These are phyloP conservation scores for Eremobia ochroleuca DNA, from an alignment of 2,888 invertebrate genomes.

Conservation along the genomic window DNA sequence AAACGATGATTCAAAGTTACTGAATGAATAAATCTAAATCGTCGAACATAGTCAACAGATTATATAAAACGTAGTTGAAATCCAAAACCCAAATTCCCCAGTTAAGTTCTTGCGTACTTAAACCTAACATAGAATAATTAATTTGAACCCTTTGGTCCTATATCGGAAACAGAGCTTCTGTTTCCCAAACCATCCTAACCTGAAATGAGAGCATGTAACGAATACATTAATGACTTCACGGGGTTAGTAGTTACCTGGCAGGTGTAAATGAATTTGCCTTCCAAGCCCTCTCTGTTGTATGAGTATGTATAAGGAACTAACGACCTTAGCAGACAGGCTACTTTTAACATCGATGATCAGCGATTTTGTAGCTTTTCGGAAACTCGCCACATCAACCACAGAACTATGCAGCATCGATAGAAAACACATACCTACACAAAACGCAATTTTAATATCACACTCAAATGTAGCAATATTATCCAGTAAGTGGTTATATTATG, in stretches of 20 bases:
- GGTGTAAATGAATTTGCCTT: constrained; percentile 59
- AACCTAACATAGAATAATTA: constrained; percentile 56
- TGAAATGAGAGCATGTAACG: constrained; percentile 49
- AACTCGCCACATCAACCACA: too few relatives aligned
- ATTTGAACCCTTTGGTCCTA: constrained; percentile 40
- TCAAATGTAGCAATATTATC: neutral
- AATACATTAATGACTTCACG: constrained; percentile 55
- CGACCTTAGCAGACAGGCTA: constrained; percentile 4
- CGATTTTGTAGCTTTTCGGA: constrained; percentile 7
- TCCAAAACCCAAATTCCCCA: constrained; percentile 34
- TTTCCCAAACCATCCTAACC: constrained; percentile 26
- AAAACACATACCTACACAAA: neutral
- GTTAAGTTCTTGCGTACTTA: constrained; percentile 38
- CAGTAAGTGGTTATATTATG: too few relatives aligned
- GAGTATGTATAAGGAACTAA: neutral
- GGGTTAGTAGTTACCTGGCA: constrained; percentile 51
- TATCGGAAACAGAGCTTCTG: constrained; percentile 29
- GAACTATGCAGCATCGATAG: neutral
- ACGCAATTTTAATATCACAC: neutral
- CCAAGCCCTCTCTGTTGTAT: constrained; percentile 25
- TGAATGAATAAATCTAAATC: constrained; percentile 32
- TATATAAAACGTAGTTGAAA: constrained; percentile 30
- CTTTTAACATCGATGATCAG: neutral
- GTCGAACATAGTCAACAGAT: constrained; percentile 18
- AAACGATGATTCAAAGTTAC: constrained; percentile 8